Conservation (phyloP, 2,113 vertebrate species). For the Eonycteris spelaea region DNA sequence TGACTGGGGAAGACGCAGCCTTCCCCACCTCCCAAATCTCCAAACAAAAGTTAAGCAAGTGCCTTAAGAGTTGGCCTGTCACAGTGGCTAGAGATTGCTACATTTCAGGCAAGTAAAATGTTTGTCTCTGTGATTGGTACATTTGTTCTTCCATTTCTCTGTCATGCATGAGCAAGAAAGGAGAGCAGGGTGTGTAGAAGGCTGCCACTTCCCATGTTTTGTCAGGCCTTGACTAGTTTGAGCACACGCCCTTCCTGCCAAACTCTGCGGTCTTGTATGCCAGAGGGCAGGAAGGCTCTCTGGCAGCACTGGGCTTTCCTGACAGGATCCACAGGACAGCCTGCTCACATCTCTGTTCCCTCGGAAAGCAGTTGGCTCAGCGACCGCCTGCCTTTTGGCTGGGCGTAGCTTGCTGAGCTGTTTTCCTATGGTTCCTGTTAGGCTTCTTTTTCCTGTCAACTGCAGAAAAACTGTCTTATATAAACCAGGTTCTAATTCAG, state of each 20-base stretch:
- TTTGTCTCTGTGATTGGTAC: not conserved
- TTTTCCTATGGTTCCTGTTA: constrained; percentile 19
- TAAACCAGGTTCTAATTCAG: constrained; percentile 17
- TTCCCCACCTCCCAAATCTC: not conserved
- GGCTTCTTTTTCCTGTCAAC: constrained; percentile 19
- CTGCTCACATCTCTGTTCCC: not conserved
- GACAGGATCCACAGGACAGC: not conserved
- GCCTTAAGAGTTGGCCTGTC: not conserved
- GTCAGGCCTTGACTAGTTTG: not conserved
- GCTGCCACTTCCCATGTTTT: constrained; percentile 46
- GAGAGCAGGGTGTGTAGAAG: not conserved
- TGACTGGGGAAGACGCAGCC: not conserved
- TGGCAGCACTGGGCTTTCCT: not conserved
- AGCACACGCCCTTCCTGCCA: constrained; percentile 61
- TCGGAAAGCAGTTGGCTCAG: not conserved
- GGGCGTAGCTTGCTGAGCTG: not conserved
- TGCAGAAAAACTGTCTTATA: not conserved
- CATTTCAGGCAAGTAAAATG: not conserved
- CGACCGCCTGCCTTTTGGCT: not conserved
- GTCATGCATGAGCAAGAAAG: not conserved
- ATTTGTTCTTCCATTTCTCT: constrained; percentile 7
- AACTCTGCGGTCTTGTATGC: not conserved
- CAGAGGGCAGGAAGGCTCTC: constrained; percentile 16
- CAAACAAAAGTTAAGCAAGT: not conserved
- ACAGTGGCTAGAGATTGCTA: not conserved